Base-by-base conservation (phyloP, 2,113 vertebrate species). In the Tyto alba region DNA sequence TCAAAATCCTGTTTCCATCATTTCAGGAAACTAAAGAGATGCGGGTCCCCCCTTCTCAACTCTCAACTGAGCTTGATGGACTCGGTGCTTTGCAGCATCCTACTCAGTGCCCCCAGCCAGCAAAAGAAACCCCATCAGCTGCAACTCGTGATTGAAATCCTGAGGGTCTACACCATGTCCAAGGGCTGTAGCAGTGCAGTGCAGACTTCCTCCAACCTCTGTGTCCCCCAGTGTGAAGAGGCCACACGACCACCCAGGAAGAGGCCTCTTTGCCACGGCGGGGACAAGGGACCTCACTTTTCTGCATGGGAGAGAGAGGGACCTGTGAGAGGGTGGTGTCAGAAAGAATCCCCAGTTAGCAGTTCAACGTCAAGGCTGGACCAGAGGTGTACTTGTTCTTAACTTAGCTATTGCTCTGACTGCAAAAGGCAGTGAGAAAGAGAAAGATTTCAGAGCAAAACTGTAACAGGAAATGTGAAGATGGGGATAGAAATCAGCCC, bases 71-170 rank as follows among this genome's bases (percentile, higher is more conserved):
- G 43, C 38, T 43, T 0, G 0, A 13, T 30, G 38, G 30, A 69
- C 38, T 62, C 2, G 1, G 21, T 30, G 26, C 27, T 69, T 66
- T 1, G 3, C 50, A 50, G 41, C 55, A 66, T 45, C 55, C 62
- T n/a, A 18, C 25, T 12, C 9, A 0, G 1, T 6, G 45, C 10
- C 21, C 15, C 22, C 0, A 0, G 8, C 4, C 3, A 3, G 36
- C 29, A 52, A 55, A 76, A 88, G 63, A 73, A 73, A 40, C 3
- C 22, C 17, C 17, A 34, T 0, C 10, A 77, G 38, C 26, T 63
- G 16, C 47, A 63, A 10, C 29, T 69, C 2, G 0, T n/a, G 23
- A 41, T 23, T 52, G 63, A 83, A 69, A 85, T 83, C 63, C 56
- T 20, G 10, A 29, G 13, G 19, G 20, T 43, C 60, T 22, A 30